Percentiles rank a stretch among this genome's conserved stretches.
Evolutionary conservation across 2,797 vertebrate genomes (phyloP).

Genomic region (Propithecus deckenii): DNA sequence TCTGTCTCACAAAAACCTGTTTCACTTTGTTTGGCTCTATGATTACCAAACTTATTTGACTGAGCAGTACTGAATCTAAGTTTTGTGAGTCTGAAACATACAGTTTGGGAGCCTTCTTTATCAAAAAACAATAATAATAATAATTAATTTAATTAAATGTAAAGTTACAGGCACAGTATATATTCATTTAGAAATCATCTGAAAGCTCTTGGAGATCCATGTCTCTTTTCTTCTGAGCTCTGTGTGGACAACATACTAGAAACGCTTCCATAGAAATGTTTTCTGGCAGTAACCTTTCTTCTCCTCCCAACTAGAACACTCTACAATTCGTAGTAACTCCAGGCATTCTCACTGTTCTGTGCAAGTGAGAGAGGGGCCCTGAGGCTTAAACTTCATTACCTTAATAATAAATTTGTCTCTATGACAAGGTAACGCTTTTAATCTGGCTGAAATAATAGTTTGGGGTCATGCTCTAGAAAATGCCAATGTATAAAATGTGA

Average conservation of each 20-base stretch:
- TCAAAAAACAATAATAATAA: not conserved
- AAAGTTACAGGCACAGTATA: not conserved
- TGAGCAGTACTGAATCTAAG: not conserved
- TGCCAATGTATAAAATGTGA: not conserved
- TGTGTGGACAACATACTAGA: not conserved
- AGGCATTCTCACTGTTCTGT: not conserved
- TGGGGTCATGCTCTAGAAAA: not conserved
- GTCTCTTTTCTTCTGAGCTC: not conserved
- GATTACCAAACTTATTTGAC: not conserved
- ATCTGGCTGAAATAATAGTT: not conserved
- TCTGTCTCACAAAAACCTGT: not conserved
- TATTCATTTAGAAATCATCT: not conserved
- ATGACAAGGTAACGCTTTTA: not conserved
- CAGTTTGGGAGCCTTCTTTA: not conserved
- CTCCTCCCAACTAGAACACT: not conserved
- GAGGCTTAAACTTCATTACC: not conserved
- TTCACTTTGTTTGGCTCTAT: not conserved
- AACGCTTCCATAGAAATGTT: not conserved
- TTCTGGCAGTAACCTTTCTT: not conserved
- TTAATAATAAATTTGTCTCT: not conserved
- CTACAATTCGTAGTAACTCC: not conserved
- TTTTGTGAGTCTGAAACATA: not conserved
- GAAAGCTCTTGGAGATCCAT: not conserved
- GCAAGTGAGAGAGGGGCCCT: not conserved
- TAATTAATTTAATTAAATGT: not conserved